These are phyloP conservation scores for Botia almorhae DNA, from an alignment of 2,797 vertebrate species.

Conservation along the genomic window DNA sequence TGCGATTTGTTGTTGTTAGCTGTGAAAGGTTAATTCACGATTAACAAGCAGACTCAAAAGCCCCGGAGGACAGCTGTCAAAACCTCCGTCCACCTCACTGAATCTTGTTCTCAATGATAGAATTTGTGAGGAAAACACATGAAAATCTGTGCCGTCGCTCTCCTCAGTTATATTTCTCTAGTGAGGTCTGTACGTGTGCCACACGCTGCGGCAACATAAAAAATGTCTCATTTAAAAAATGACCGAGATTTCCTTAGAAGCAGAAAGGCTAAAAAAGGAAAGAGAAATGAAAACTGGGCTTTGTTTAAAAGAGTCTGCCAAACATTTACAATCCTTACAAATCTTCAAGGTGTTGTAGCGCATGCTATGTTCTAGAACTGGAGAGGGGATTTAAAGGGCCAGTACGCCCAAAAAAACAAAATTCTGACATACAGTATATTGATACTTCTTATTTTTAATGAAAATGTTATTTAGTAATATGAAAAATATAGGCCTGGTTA, in stretches of 20 bases:
- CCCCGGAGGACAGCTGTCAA: background rate
- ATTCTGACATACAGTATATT: too few relatives aligned
- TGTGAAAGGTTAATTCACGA: background rate
- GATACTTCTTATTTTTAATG: too few relatives aligned
- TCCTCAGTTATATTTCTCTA: background rate
- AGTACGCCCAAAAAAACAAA: background rate
- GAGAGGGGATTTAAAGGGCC: background rate
- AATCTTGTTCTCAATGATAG: slow-evolving; percentile 4
- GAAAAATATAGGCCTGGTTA: too few relatives aligned
- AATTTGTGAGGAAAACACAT: background rate
- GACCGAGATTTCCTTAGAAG: slow-evolving; percentile 17
- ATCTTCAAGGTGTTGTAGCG: background rate
- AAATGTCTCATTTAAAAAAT: slow-evolving; percentile 8
- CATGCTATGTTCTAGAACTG: background rate
- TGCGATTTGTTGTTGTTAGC: slow-evolving; percentile 12
- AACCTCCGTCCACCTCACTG: background rate
- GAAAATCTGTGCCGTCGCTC: background rate
- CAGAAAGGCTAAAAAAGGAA: too few relatives aligned
- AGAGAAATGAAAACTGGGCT: too few relatives aligned
- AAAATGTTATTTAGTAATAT: too few relatives aligned
- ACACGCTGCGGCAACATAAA: background rate
- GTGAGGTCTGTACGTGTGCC: background rate
- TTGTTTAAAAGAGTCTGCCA: too few relatives aligned
- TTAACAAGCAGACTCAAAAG: slow-evolving; percentile 31
- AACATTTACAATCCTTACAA: background rate